Conservation (phyloP, 2,113 vertebrate species). For the Romanogobio albipinnatus region DNA sequence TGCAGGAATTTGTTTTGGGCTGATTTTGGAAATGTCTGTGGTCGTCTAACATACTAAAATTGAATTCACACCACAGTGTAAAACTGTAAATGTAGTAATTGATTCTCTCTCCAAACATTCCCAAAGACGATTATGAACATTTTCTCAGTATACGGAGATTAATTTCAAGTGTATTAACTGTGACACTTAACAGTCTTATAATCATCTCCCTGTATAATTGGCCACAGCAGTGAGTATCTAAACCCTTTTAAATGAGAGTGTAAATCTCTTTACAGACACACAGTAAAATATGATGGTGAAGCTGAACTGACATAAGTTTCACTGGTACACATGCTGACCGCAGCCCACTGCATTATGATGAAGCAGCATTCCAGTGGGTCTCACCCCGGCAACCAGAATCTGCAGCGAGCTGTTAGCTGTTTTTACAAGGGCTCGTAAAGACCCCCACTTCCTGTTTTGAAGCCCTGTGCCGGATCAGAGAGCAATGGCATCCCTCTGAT, state of each 20-base stretch:
- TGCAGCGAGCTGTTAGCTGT: slow-evolving; percentile 62
- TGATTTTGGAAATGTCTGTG: neutral
- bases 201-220: slow-evolving; percentile 28
- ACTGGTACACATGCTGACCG: neutral
- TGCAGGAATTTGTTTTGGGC: neutral
- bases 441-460: slow-evolving; percentile 62
- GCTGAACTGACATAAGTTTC: slow-evolving; percentile 49
- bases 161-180: slow-evolving; percentile 8
- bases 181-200: neutral
- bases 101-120: neutral
- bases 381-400: slow-evolving; percentile 68
- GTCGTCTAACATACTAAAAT: neutral
- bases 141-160: slow-evolving; percentile 10
- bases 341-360: slow-evolving; percentile 32
- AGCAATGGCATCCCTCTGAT: slow-evolving; percentile 8
- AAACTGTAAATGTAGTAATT: neutral
- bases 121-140: neutral
- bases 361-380: slow-evolving; percentile 59
- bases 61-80: neutral
- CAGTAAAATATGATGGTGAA: slow-evolving; percentile 58
- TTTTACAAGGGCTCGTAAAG: slow-evolving; percentile 66
- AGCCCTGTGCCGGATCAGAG: slow-evolving; percentile 9
- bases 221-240: slow-evolving; percentile 60
- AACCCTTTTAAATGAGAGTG: slow-evolving; percentile 68
- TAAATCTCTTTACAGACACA: slow-evolving; percentile 62